phyloP scores from a whole-genome alignment of 2,797 vertebrate genomes.

The Galaxias olidus region DNA sequence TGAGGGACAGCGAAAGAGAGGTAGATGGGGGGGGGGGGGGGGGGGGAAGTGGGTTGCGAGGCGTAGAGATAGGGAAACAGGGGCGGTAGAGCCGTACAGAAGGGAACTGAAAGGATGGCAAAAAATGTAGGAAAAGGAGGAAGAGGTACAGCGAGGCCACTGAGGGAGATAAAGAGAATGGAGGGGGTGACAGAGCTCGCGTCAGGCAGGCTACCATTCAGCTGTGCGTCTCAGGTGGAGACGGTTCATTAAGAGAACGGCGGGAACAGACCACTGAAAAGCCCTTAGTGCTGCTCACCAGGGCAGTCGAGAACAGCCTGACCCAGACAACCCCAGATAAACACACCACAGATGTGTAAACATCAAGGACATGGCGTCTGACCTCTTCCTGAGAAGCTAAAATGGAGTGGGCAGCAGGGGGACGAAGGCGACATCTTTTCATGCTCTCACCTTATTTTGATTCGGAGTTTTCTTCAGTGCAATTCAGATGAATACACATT shows the following conservation, averaged over 20 bases:
- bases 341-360: too few relatives aligned
- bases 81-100: slow-evolving; percentile 5
- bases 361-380: too few relatives aligned
- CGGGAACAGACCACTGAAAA: neutral
- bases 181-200: neutral
- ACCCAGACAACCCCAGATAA: too few relatives aligned
- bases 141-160: slow-evolving; percentile 5
- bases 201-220: neutral
- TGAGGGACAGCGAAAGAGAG: slow-evolving; percentile 20
- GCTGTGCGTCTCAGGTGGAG: slow-evolving; percentile 28
- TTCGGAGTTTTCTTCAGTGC: too few relatives aligned
- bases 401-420: neutral
- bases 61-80: slow-evolving; percentile 13
- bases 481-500: too few relatives aligned
- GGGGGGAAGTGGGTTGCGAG: neutral
- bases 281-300: too few relatives aligned
- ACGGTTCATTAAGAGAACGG: slow-evolving; percentile 12
- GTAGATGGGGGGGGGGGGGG: neutral
- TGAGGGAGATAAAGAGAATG: neutral
- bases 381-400: too few relatives aligned
- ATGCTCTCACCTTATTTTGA: too few relatives aligned
- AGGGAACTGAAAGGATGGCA: slow-evolving; percentile 6
- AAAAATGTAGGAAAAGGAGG: slow-evolving; percentile 4
- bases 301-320: too few relatives aligned
- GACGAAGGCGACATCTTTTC: neutral